Conservation (phyloP, 1,140 invertebrate genomes). For the Matsumurasca onukii region DNA sequence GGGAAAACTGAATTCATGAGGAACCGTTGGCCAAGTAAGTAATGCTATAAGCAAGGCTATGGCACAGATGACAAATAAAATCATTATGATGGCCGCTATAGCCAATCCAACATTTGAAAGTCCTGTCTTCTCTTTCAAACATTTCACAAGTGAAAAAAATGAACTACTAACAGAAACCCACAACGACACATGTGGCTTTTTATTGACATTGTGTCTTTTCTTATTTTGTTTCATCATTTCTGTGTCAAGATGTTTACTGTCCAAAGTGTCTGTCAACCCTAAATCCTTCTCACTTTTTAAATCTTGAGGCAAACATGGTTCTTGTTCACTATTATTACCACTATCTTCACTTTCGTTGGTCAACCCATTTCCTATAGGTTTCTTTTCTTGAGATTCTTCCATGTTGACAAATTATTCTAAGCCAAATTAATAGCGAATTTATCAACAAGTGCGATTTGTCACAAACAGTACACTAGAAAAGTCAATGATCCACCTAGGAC, state of each 20-base stretch:
- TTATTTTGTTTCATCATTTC: constrained; percentile 20
- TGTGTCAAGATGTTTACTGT: constrained; percentile 18
- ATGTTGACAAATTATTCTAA: not conserved
- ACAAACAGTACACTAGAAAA: too few relatives aligned
- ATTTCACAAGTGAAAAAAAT: not conserved
- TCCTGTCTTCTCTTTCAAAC: constrained; percentile 36
- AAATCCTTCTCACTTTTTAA: not conserved
- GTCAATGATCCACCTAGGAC: too few relatives aligned
- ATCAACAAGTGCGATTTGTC: too few relatives aligned
- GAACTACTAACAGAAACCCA: constrained; percentile 1
- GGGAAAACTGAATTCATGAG: constrained; percentile 39
- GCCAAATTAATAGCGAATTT: not conserved
- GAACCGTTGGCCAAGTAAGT: constrained; percentile 45
- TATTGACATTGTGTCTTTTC: constrained; percentile 4
- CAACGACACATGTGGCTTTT: not conserved
- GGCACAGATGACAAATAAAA: constrained; percentile 40
- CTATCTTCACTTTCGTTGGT: constrained; percentile 13
- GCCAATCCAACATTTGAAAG: constrained; percentile 36
- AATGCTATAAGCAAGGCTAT: constrained; percentile 43
- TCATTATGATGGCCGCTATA: constrained; percentile 36
- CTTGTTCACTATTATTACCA: constrained; percentile 17
- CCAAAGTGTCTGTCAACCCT: constrained; percentile 8
- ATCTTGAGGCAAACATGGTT: constrained; percentile 1
- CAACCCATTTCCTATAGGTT: constrained; percentile 7
- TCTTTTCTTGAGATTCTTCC: constrained; percentile 4